These are phyloP conservation scores for Hydrozoanthus tunicans DNA, from an alignment of 64 coral and sea anemone species.

Conservation along the genomic window DNA sequence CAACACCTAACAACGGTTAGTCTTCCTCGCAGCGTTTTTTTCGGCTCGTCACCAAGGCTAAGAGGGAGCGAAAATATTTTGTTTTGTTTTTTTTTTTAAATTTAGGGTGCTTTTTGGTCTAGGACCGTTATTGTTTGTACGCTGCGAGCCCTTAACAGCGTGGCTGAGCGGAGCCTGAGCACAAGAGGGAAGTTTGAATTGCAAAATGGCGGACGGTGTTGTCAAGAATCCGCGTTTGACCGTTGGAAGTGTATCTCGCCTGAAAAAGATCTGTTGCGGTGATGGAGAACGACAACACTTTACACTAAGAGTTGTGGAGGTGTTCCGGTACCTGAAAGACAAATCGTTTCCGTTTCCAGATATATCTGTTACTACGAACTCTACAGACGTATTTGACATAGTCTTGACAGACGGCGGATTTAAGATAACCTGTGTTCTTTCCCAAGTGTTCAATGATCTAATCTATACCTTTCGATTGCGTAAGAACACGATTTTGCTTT, in stretches of 20 bases:
- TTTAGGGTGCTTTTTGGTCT: background rate
- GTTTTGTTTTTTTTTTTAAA: background rate
- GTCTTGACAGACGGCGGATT: conserved; percentile 64
- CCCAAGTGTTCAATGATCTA: conserved; percentile 54
- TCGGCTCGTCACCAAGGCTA: no score
- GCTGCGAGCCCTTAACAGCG: background rate
- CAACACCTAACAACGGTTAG: no score
- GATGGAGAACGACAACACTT: conserved; percentile 23
- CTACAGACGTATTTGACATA: conserved; percentile 62
- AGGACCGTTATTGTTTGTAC: conserved; percentile 3
- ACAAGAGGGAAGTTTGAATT: conserved; percentile 22
- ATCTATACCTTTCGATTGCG: conserved; percentile 56
- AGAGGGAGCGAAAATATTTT: no score
- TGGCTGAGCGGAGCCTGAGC: conserved; percentile 26
- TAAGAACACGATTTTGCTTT: conserved; percentile 31
- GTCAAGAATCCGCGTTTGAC: background rate
- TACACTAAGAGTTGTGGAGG: conserved; percentile 46
- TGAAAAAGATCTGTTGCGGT: conserved; percentile 18
- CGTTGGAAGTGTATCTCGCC: conserved; percentile 52
- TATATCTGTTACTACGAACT: conserved; percentile 8
- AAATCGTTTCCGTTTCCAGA: conserved; percentile 39
- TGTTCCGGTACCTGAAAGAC: conserved; percentile 61
- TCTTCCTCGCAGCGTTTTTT: no score
- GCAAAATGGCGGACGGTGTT: conserved; percentile 48
- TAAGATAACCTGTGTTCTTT: conserved; percentile 73